Conservation (phyloP, 2,113 vertebrate genomes). For the Aplodontia rufa region DNA sequence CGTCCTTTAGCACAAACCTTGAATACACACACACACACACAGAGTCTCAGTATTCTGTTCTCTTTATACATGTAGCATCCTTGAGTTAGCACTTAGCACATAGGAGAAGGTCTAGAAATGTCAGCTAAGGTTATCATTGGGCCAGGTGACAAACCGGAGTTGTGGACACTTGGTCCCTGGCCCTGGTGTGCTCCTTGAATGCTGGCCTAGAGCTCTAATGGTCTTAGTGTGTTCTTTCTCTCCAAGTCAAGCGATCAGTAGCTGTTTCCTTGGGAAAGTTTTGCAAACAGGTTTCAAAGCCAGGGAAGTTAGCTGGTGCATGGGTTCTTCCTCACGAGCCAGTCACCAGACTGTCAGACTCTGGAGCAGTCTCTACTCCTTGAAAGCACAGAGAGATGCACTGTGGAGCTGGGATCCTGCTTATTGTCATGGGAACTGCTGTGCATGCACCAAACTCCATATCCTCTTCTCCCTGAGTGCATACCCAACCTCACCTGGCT, state of each 20-base stretch:
- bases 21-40: too few species aligned
- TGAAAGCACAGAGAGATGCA: not conserved
- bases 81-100: not conserved
- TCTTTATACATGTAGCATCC: not conserved
- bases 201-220: not conserved
- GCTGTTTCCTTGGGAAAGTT: not conserved
- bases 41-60: not conserved
- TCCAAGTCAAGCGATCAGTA: not conserved
- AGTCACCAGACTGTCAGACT: not conserved
- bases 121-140: not conserved
- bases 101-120: not conserved
- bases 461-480: not conserved
- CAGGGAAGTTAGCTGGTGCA: not conserved
- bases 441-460: too few species aligned
- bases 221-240: not conserved
- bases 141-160: not conserved
- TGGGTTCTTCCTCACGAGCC: not conserved
- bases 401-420: not conserved
- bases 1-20: not conserved
- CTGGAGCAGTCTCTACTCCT: not conserved
- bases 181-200: not conserved
- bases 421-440: not conserved
- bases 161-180: not conserved
- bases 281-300: not conserved
- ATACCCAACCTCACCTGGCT: not conserved